These are phyloP conservation scores for Cisticola juncidis DNA, from an alignment of 2,113 vertebrate genomes.

Conservation along the genomic window DNA sequence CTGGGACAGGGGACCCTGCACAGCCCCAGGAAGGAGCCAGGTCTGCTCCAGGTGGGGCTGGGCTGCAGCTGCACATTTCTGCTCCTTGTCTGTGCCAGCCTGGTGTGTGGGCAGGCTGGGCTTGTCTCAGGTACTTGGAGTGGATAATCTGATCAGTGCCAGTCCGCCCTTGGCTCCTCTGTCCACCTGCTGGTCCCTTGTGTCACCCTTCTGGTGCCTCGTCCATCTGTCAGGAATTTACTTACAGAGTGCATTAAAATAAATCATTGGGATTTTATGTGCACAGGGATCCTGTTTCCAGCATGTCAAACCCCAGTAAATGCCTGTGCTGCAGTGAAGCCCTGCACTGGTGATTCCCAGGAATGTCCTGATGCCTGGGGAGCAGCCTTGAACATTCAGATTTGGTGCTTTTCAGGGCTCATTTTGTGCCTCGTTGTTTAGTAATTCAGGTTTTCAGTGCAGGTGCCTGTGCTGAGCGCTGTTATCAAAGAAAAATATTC, in stretches of 20 bases:
- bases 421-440: not conserved
- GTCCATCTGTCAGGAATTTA: slow-evolving; percentile 78
- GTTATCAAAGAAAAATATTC: not conserved
- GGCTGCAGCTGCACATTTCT: not conserved
- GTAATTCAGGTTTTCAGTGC: not conserved
- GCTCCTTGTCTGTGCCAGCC: slow-evolving; percentile 51
- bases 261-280: slow-evolving; percentile 23
- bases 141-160: slow-evolving; percentile 76
- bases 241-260: slow-evolving; percentile 70
- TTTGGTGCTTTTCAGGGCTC: not conserved
- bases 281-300: not conserved
- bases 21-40: not conserved
- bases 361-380: not conserved
- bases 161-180: slow-evolving; percentile 69
- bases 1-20: too few species aligned
- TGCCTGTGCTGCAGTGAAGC: not conserved
- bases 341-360: not conserved
- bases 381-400: not conserved
- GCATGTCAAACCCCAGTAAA: not conserved
- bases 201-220: slow-evolving; percentile 69
- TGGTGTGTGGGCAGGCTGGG: slow-evolving; percentile 70
- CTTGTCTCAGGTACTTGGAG: slow-evolving; percentile 69
- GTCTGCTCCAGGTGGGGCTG: not conserved
- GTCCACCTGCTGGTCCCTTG: slow-evolving; percentile 76
- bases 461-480: not conserved